Conservation (phyloP, 2,113 vertebrate species). For the Thermophis baileyi region DNA sequence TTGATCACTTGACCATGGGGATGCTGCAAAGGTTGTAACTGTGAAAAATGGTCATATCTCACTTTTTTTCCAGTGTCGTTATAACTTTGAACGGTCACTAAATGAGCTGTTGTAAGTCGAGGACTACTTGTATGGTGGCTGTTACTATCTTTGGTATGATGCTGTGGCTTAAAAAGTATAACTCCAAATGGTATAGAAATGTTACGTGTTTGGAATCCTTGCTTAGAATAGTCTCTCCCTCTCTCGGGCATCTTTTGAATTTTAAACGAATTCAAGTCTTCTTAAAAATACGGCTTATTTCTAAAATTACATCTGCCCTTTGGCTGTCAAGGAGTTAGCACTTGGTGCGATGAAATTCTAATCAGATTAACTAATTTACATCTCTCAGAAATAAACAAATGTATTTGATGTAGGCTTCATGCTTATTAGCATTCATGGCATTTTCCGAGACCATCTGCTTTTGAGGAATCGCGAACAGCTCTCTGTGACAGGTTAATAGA, state of each 20-base stretch:
- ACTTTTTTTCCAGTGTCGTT: neutral
- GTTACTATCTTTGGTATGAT: neutral
- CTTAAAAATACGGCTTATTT: conserved; percentile 22
- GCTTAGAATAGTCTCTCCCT: neutral
- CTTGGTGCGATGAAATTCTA: conserved; percentile 19
- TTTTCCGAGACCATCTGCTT: conserved; percentile 51
- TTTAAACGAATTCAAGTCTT: neutral
- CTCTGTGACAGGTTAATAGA: conserved; percentile 1
- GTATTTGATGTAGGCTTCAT: conserved; percentile 8
- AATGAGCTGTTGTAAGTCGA: neutral
- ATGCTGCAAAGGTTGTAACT: neutral
- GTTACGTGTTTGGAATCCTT: neutral
- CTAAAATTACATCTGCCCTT: conserved; percentile 31
- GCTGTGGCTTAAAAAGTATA: neutral
- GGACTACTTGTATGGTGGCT: neutral
- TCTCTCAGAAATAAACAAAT: conserved; percentile 16
- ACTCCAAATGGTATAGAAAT: neutral
- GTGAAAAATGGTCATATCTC: neutral
- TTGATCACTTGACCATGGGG: neutral
- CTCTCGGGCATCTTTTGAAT: neutral
- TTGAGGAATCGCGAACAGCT: conserved; percentile 15
- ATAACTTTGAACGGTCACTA: neutral
- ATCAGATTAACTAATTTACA: conserved; percentile 16
- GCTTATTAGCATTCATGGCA: conserved; percentile 43
- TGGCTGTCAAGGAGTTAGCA: conserved; percentile 24